phyloP scores from a whole-genome alignment of 1,140 invertebrate species.

The Doryteuthis pealeii region DNA sequence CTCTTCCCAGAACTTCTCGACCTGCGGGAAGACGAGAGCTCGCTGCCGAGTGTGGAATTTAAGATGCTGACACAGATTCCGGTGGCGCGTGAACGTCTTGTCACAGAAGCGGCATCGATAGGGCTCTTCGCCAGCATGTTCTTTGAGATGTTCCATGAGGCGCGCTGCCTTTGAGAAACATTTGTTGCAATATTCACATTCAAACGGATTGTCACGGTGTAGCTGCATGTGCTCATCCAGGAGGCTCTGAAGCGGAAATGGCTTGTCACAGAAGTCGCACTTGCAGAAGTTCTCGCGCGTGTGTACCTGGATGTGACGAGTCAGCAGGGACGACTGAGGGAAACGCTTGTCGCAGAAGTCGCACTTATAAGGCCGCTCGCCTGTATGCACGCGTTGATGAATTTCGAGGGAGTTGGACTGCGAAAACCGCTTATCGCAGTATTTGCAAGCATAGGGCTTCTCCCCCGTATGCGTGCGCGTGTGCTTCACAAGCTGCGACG shows the following conservation, averaged over 20 bases:
- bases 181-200: conserved; percentile 75
- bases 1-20: conserved; percentile 6
- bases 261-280: conserved; percentile 11
- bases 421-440: conserved; percentile 43
- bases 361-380: conserved; percentile 9
- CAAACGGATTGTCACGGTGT: conserved; percentile 13
- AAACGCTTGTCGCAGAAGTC: conserved; percentile 13
- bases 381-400: conserved; percentile 10
- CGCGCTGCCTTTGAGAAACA: conserved; percentile 88
- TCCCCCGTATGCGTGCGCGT: conserved; percentile 52
- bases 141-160: conserved; percentile 83
- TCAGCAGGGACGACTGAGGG: not conserved
- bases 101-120: conserved; percentile 86
- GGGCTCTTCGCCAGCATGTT: conserved; percentile 86
- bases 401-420: not conserved
- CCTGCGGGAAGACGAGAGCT: conserved; percentile 58
- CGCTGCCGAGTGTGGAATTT: conserved; percentile 90
- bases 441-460: conserved; percentile 49
- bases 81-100: conserved; percentile 78
- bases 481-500: conserved; percentile 42
- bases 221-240: conserved; percentile 32
- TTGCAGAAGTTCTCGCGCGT: conserved; percentile 10
- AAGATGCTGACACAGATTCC: conserved; percentile 83
- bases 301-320: conserved; percentile 6
- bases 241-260: not conserved